Conservation (phyloP, 2,797 vertebrate species). For the Sandelia bainsii region DNA sequence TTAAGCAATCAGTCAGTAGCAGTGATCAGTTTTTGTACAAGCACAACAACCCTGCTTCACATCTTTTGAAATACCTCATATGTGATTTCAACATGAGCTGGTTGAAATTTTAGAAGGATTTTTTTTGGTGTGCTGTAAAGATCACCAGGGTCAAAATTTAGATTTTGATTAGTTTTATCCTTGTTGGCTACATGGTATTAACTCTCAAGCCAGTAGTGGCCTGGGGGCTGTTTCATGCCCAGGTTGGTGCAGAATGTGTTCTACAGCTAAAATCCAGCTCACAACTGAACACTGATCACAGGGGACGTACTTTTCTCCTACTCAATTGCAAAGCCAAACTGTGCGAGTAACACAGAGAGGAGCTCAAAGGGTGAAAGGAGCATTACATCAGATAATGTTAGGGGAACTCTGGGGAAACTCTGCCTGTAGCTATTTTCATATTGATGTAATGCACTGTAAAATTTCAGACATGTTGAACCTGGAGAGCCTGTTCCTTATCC, state of each 20-base stretch:
- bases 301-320: slow-evolving; percentile 30
- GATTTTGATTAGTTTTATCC: slow-evolving; percentile 25
- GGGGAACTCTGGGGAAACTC: slow-evolving; percentile 50
- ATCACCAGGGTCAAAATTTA: not conserved
- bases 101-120: not conserved
- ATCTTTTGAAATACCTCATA: not conserved
- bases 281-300: slow-evolving; percentile 45
- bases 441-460: slow-evolving; percentile 62
- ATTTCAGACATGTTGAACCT: slow-evolving; percentile 44
- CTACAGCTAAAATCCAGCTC: slow-evolving; percentile 27
- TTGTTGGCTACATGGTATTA: slow-evolving; percentile 6
- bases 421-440: slow-evolving; percentile 66
- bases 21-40: not conserved
- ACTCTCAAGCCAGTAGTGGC: slow-evolving; percentile 28
- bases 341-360: slow-evolving; percentile 18
- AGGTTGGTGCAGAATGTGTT: slow-evolving; percentile 32
- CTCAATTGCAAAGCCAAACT: slow-evolving; percentile 38
- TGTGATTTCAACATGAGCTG: not conserved
- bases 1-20: not conserved
- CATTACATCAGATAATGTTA: slow-evolving; percentile 63
- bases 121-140: not conserved
- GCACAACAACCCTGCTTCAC: not conserved
- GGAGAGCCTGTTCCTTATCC: slow-evolving; percentile 14
- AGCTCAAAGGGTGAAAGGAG: slow-evolving; percentile 49
- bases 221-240: slow-evolving; percentile 12